Evolutionary conservation across 2,113 vertebrate species (phyloP).

Genomic region (Vireo altiloquus): DNA sequence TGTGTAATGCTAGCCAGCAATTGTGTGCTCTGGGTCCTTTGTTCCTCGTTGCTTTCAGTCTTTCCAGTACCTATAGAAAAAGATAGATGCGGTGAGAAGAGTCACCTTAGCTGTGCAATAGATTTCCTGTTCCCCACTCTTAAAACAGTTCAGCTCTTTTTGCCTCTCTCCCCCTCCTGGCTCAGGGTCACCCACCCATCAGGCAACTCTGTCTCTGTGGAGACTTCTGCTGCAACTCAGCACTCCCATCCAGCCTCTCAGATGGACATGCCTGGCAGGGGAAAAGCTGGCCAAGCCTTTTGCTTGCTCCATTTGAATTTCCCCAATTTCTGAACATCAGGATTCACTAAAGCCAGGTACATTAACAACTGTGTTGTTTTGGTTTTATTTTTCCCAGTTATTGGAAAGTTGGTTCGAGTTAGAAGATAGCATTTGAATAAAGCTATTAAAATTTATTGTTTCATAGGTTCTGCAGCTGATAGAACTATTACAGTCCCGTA

Average conservation of each 20-base stretch:
- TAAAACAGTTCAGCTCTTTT: not conserved
- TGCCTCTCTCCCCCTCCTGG: not conserved
- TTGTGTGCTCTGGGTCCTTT: not conserved
- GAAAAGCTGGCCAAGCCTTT: not conserved
- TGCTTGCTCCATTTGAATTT: not conserved
- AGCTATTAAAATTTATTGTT: conserved; percentile 43
- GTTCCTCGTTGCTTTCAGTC: not conserved
- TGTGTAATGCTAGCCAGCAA: not conserved
- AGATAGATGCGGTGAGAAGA: not conserved
- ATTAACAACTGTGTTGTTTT: not conserved
- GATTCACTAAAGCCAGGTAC: not conserved
- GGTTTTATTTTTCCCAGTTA: not conserved
- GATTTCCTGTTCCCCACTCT: not conserved
- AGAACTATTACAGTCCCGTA: not conserved
- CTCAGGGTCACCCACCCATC: not conserved
- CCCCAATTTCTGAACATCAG: not conserved
- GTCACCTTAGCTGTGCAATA: not conserved
- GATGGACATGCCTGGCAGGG: accelerated
- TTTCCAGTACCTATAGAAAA: not conserved
- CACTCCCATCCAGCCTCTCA: not conserved
- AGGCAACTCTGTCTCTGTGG: not conserved
- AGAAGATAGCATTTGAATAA: not conserved
- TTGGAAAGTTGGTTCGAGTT: not conserved
- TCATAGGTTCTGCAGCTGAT: not conserved
- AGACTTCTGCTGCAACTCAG: not conserved